Percentiles rank a stretch among this genome's conserved stretches.
phyloP scores from a whole-genome alignment of 2,797 vertebrate species.

The Synaphobranchus kaupii region DNA sequence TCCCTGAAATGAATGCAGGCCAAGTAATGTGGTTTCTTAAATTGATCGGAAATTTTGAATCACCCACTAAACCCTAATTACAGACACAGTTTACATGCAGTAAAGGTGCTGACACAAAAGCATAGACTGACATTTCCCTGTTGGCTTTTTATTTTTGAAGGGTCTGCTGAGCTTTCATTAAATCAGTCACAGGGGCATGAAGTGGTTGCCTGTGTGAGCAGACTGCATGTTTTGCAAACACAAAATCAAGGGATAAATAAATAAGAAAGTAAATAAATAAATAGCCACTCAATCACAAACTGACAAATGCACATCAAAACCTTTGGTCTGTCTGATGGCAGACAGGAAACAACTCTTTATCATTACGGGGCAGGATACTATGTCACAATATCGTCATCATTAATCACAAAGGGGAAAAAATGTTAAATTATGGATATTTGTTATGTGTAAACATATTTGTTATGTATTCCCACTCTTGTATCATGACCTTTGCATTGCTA shows the following conservation, averaged over 20 bases:
- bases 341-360: neutral
- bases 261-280: neutral
- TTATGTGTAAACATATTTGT: neutral
- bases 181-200: neutral
- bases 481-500: neutral
- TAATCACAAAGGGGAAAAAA: too few relatives aligned
- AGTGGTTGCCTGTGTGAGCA: neutral
- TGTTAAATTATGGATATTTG: too few relatives aligned
- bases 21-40: neutral
- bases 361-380: too few relatives aligned
- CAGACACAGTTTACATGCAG: neutral
- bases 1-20: neutral
- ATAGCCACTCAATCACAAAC: too few relatives aligned
- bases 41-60: neutral
- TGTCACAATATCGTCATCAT: too few relatives aligned
- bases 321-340: neutral
- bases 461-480: neutral
- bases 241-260: neutral
- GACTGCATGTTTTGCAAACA: neutral
- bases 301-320: neutral
- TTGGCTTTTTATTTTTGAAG: neutral
- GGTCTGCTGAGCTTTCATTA: neutral
- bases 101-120: neutral
- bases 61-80: neutral
- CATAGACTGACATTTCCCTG: neutral